Conservation (phyloP, 2,113 vertebrate species). For the Etia nguti region DNA sequence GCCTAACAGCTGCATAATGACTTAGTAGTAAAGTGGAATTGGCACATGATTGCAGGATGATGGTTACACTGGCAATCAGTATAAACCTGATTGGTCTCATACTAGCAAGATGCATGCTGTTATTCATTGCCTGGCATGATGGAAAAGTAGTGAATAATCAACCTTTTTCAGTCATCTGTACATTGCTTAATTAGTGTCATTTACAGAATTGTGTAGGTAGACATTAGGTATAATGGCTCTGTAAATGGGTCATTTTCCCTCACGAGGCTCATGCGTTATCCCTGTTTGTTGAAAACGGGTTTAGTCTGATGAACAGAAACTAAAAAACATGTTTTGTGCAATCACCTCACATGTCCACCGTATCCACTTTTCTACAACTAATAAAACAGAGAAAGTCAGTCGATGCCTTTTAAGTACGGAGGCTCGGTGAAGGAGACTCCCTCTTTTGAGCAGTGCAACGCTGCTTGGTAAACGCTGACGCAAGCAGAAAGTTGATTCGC, state of each 20-base stretch:
- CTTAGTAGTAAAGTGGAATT: neutral
- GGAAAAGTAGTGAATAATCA: neutral
- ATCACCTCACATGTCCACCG: neutral
- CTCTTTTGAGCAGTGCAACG: conserved; percentile 37
- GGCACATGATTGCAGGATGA: neutral
- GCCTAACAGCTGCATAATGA: neutral
- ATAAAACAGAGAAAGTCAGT: neutral
- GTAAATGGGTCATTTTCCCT: neutral
- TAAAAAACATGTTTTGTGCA: neutral
- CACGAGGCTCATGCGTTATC: neutral
- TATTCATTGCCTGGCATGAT: neutral
- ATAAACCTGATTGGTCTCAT: conserved; percentile 6
- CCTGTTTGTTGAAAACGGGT: neutral
- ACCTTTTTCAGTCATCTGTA: neutral
- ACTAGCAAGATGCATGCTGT: neutral
- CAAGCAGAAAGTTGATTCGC: conserved; percentile 61
- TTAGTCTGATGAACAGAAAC: neutral
- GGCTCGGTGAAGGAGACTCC: conserved; percentile 24
- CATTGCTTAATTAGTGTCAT: neutral
- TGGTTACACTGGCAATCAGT: conserved; percentile 20
- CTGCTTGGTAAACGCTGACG: conserved; percentile 54
- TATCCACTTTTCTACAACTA: neutral
- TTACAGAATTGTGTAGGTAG: neutral
- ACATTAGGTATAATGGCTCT: neutral
- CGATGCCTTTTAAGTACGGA: conserved; percentile 48